Evolutionary conservation across 2,888 invertebrate species (phyloP), one percentile per base, ranked within the genome.

Genomic region (Cepaea hortensis): DNA sequence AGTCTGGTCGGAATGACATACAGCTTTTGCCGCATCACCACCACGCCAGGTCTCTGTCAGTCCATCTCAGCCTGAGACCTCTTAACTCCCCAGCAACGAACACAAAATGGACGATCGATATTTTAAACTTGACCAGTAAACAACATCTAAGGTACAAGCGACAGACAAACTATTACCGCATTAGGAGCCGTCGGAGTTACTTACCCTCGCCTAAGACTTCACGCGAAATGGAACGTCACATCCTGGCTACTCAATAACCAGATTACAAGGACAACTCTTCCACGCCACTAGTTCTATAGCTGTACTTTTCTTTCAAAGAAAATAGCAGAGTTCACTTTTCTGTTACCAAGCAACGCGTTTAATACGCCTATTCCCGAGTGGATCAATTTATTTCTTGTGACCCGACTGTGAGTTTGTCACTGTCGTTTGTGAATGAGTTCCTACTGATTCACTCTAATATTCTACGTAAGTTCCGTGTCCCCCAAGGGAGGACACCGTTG

Each of bases 101-200:
- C 20, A 75, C 70, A 48, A 5, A 50, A 75, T 13, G 13, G 48
- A 11, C 1, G 75, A 75, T 75, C 75, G 75, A 75, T 75, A 18
- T 18, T 75, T 48, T 11, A 13, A 75, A 75, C 15, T 48, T 1
- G 46, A 18, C 7, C 48, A 48, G 15, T 75, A 75, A 75, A 75
- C 48, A 75, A 75, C 7, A 48, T 15, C 75, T 75, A 15, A n/a
- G 48, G 48, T 4, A 4, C 75, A 13, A 15, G 23, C 48, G 3
- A 5, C 5, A 23, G 50, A 75, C 75, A 75, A n/a, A 48, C 75
- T 50, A 48, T 50, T 75, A 75, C 75, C 75, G 75, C 75, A 75
- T 75, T 75, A 75, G 48, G 11, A 13, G 11, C 55, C 18, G 46
- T 7, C 46, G 3, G 3, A 48, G 75, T 75, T 75, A 48, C 75